Base-by-base conservation (phyloP, 2,888 invertebrate genomes). In the Acleris emargana region DNA sequence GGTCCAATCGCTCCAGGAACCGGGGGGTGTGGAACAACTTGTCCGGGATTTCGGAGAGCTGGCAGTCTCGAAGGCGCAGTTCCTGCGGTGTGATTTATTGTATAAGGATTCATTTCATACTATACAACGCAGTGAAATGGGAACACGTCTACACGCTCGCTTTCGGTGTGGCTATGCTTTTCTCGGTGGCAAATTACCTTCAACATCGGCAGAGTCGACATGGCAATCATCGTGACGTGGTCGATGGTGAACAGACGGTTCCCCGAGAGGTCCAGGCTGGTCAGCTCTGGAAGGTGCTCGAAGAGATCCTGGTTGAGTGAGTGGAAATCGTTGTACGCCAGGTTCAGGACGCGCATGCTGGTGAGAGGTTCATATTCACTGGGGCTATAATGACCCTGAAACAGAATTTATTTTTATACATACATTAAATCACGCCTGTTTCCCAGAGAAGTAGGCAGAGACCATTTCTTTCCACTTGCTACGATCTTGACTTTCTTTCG, bases 181-280 rank as follows among this genome's bases (percentile, higher is more conserved):
- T 25, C 25, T 7, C 25, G 25, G 6, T 2, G 25, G 7, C 6
- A 6, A 22, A 7, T 32, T 77, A 96, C 96, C 93, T 95, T 95
- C 50, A 97, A 83, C 72, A 91, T 87, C 0, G 91, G 81, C 55
- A 97, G 82, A 67, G 94, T 94, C 0, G 94, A 93, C 20, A 97
- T 93, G 0, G 97, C 96, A 0, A 94, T 87, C 1, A 93, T 76
- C 0, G 96, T 95, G 16, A 89, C 89, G 7, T 93, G 88, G 76
- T 96, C 96, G 6, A 97, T 93, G 0, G 94, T 89, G 16, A 89
- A 89, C 16, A 98, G 89, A 0, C 96, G 96, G 84, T 98, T 98
- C n/a, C 94, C 93, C 68, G 94, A 94, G 25, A 98, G 86, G 73
- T 94, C 94, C 55, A 98, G 82, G 16, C 93, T 93, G 71, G 95